These are phyloP conservation scores for Carpatolechia fugitivella DNA, from an alignment of 2,888 invertebrate genomes.

Conservation along the genomic window DNA sequence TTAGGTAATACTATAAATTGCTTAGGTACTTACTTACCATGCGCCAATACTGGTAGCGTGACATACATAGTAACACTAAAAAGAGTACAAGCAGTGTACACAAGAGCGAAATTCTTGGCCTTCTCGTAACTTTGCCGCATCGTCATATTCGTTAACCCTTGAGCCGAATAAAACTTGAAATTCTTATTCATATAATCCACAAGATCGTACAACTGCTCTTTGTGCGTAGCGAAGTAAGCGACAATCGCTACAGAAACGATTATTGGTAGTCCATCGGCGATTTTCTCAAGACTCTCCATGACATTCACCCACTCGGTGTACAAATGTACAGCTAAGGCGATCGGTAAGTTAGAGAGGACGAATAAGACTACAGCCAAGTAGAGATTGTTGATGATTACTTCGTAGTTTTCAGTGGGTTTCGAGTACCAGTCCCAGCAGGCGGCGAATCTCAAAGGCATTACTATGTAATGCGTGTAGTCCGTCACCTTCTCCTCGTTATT, in stretches of 20 bases:
- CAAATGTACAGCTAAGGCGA: slow-evolving; percentile 45
- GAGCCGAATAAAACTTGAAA: slow-evolving; percentile 59
- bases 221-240: slow-evolving; percentile 49
- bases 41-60: slow-evolving; percentile 47
- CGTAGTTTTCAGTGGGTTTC: slow-evolving; percentile 32
- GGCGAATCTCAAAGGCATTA: slow-evolving; percentile 50
- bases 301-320: slow-evolving; percentile 55
- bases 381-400: slow-evolving; percentile 45
- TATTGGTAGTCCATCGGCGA: slow-evolving; percentile 58
- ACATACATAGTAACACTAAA: slow-evolving; percentile 64
- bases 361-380: slow-evolving; percentile 54
- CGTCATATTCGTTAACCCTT: slow-evolving; percentile 64
- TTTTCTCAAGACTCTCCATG: slow-evolving; percentile 53
- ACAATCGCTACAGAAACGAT: slow-evolving; percentile 52
- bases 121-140: slow-evolving; percentile 51
- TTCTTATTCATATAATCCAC: slow-evolving; percentile 50
- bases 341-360: slow-evolving; percentile 36
- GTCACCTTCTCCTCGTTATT: slow-evolving; percentile 28
- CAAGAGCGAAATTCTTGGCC: slow-evolving; percentile 53
- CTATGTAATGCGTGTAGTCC: slow-evolving; percentile 49
- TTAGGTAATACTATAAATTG: too few relatives aligned
- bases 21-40: slow-evolving; percentile 51
- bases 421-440: slow-evolving; percentile 64
- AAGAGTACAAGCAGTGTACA: slow-evolving; percentile 61
- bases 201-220: slow-evolving; percentile 49